These are phyloP conservation scores for Melanocharis versteri DNA, from an alignment of 2,113 vertebrate genomes.

Conservation along the genomic window DNA sequence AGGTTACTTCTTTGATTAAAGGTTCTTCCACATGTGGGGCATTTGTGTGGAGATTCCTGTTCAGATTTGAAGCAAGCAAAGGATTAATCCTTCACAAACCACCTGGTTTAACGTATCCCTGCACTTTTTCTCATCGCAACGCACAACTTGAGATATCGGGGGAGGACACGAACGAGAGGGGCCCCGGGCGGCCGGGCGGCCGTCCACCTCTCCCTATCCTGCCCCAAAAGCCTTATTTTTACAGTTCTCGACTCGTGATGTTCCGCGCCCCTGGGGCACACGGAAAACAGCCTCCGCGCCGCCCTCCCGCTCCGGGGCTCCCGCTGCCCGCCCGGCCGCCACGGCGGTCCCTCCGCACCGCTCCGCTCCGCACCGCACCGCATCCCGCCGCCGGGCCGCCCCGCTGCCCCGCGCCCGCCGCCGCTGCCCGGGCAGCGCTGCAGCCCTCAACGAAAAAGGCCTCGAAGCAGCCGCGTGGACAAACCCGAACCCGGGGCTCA, in stretches of 20 bases:
- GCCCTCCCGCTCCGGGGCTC: no score
- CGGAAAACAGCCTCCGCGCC: background rate
- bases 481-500: no score
- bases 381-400: no score
- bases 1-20: conserved; percentile 99
- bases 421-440: no score
- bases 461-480: no score
- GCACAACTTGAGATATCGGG: conserved; percentile 13
- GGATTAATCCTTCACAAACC: conserved; percentile 95
- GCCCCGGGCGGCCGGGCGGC: background rate
- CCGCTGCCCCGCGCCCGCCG: no score
- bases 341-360: no score
- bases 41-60: conserved; percentile 99
- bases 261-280: background rate
- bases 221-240: background rate
- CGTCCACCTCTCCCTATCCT: background rate
- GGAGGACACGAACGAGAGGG: background rate
- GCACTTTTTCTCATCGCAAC: conserved; percentile 53
- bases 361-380: no score
- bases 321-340: no score
- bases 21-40: conserved; percentile 99
- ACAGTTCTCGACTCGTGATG: background rate
- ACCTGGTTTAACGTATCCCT: conserved; percentile 61
- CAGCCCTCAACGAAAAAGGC: no score
- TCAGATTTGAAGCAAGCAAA: conserved; percentile 99